A percentile compares a stretch with the other conserved stretches of the same genome.
Evolutionary conservation across 2,888 invertebrate species (phyloP).

Genomic region (Cheilosia scutellata): DNA sequence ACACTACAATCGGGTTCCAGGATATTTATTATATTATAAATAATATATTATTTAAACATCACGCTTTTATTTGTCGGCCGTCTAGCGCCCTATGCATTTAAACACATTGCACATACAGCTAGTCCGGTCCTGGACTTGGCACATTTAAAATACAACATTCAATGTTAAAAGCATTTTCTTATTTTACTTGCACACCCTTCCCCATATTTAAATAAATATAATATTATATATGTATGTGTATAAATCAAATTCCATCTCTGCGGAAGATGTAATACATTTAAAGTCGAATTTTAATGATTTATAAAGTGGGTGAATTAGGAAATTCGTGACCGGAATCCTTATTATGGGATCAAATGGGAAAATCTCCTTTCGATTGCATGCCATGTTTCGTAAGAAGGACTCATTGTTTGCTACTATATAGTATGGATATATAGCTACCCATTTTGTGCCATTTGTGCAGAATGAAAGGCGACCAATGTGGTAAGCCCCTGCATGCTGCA

Average conservation of each 20-base stretch:
- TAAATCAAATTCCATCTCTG: constrained; percentile 31
- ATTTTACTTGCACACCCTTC: too few species aligned
- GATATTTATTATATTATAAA: too few species aligned
- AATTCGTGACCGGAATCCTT: constrained; percentile 65
- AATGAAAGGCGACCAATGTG: background rate
- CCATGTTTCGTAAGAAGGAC: constrained; percentile 26
- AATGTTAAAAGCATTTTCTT: background rate
- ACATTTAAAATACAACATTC: background rate
- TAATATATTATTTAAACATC: too few species aligned
- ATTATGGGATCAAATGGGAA: constrained; percentile 45
- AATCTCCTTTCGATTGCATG: constrained; percentile 4
- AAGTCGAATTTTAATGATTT: constrained; percentile 71
- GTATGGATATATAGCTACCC: background rate
- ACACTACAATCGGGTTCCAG: too few species aligned
- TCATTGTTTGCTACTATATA: constrained; percentile 18
- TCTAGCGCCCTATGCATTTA: background rate
- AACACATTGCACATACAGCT: background rate
- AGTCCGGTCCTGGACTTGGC: background rate
- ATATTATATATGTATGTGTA: background rate
- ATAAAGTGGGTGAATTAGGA: constrained; percentile 66
- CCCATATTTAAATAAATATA: background rate
- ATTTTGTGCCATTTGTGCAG: constrained; percentile 28
- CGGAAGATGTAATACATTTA: constrained; percentile 35
- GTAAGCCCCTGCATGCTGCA: constrained; percentile 12
- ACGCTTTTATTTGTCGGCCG: too few species aligned